Base-by-base conservation (phyloP, 2,113 vertebrate genomes). In the Capricornis sumatraensis region DNA sequence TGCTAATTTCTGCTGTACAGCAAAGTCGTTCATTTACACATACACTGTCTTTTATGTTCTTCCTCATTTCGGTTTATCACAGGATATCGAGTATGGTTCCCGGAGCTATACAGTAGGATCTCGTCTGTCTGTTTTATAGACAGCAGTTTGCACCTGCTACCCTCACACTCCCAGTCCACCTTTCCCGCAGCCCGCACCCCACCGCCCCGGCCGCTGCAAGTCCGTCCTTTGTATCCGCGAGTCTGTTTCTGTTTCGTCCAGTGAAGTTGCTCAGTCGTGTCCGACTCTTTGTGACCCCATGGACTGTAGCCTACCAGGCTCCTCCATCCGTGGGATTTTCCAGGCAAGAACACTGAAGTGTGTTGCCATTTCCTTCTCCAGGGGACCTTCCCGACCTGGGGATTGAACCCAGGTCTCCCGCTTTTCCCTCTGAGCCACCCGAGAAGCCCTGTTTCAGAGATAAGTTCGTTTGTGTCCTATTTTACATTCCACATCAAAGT, bases 161-260 rank as follows among this genome's bases (percentile, higher is more conserved):
- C 6, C 17, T 12, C 30, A 52, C 2, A 23, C 10, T n/a, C 78
- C 47, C 79, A 52, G 11, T 4, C 16, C 28, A 1, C 12, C 78
- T 17, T 45, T 50, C 78, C 45, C 16, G 2, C 19, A 40, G 36
- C 36, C n/a, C 67, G 1, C 67, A 13, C 30, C 9, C 28, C 30
- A 5, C 47, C 5, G 11, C 30, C 30, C 3, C 3, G 5, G 47
- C 17, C 3, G 0, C 47, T 33, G 19, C 30, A 52, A 4, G 17
- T 23, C 30, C 33, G 47, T n/a, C 33, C 47, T 50, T 19, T 33
- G 17, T 50, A 50, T 50, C 78, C 23, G 47, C 3, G 5, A 12
- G 17, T n/a, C 79, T 52, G 16, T 13, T 82, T 33, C 16, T 81
- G 28, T 50, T 30, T 47, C 43, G 17, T 30, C 62, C 7, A n/a